Evolutionary conservation across 2,888 invertebrate genomes (phyloP).

Genomic region (Cyaniris semiargus): DNA sequence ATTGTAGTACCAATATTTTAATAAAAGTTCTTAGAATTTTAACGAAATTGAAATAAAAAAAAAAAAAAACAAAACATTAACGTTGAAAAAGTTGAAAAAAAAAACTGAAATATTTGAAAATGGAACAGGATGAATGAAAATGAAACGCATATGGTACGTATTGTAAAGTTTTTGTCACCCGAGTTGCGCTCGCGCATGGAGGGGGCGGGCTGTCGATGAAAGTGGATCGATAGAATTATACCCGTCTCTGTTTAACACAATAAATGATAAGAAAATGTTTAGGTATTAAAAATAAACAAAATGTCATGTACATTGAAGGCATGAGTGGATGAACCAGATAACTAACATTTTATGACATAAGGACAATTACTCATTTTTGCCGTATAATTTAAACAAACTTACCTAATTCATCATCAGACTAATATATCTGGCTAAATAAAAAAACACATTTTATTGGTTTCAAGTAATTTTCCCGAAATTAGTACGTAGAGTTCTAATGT

Average conservation of each 20-base stretch:
- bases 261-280: slow-evolving; percentile 33
- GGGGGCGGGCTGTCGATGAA: slow-evolving; percentile 67
- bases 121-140: slow-evolving; percentile 7
- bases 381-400: too few relatives aligned
- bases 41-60: background rate
- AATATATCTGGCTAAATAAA: too few relatives aligned
- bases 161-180: slow-evolving; percentile 64
- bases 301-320: too few relatives aligned
- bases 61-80: too few relatives aligned
- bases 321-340: too few relatives aligned
- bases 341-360: too few relatives aligned
- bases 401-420: too few relatives aligned
- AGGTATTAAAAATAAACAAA: background rate
- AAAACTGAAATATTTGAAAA: background rate
- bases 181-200: slow-evolving; percentile 68
- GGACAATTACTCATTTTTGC: too few relatives aligned
- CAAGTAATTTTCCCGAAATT: too few relatives aligned
- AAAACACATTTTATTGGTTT: too few relatives aligned
- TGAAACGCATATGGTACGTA: slow-evolving; percentile 30
- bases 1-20: too few relatives aligned
- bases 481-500: background rate
- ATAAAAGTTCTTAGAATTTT: too few relatives aligned
- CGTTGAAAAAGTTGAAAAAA: background rate
- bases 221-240: slow-evolving; percentile 57
- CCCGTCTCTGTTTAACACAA: slow-evolving; percentile 58